These are phyloP conservation scores for Sciurus vulgaris DNA, from an alignment of 2,797 vertebrate species.

Conservation along the genomic window DNA sequence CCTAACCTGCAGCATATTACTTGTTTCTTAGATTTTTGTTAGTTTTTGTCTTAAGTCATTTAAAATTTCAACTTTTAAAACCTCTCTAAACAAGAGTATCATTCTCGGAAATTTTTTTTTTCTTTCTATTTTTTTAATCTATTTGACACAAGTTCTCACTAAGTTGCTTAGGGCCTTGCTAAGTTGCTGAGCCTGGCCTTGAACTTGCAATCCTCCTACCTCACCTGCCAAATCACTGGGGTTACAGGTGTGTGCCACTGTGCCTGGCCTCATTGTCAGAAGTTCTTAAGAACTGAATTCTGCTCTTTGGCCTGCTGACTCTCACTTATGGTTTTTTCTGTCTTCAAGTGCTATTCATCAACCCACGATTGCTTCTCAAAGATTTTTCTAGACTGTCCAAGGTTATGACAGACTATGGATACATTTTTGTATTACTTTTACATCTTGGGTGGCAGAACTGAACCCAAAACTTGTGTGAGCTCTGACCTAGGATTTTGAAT, in stretches of 20 bases:
- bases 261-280: neutral
- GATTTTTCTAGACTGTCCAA: neutral
- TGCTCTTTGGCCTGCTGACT: neutral
- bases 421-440: neutral
- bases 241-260: too few relatives aligned
- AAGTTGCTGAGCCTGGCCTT: too few relatives aligned
- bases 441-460: neutral
- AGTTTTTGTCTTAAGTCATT: conserved; percentile 1
- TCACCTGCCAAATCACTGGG: too few relatives aligned
- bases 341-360: neutral
- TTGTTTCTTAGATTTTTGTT: conserved; percentile 1
- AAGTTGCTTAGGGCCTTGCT: too few relatives aligned
- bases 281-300: neutral
- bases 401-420: neutral
- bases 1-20: neutral
- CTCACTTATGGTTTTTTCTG: neutral
- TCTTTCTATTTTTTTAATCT: too few relatives aligned
- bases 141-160: too few relatives aligned
- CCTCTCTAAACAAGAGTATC: neutral
- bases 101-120: neutral
- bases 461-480: neutral
- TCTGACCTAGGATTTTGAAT: neutral
- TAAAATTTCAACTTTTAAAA: neutral
- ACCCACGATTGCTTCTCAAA: neutral
- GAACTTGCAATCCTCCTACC: too few relatives aligned